Evolutionary conservation across 2,888 invertebrate genomes (phyloP).

Genomic region (Cephus spinipes): DNA sequence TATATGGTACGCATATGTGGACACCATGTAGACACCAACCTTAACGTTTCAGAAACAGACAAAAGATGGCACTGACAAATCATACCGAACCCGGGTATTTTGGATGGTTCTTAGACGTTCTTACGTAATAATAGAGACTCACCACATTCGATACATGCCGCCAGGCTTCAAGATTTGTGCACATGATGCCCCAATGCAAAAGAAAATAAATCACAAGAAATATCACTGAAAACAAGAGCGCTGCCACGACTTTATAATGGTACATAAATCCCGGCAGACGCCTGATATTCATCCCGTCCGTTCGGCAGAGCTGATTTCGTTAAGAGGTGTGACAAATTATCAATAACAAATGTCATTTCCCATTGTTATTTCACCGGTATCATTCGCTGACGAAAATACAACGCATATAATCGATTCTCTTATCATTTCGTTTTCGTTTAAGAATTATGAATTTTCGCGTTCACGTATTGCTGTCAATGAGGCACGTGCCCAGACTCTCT

Average conservation of each 20-base stretch:
- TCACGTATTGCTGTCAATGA: not conserved
- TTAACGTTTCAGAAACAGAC: not conserved
- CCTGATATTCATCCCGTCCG: slow-evolving; percentile 52
- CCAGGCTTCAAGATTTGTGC: slow-evolving; percentile 72
- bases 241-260: slow-evolving; percentile 51
- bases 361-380: not conserved
- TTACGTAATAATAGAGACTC: slow-evolving; percentile 51
- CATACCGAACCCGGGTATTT: not conserved
- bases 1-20: not conserved
- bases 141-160: slow-evolving; percentile 71
- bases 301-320: not conserved
- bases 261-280: slow-evolving; percentile 58
- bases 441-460: not conserved
- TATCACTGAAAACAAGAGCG: slow-evolving; percentile 52
- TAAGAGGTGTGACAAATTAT: not conserved
- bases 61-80: not conserved
- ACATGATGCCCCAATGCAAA: slow-evolving; percentile 72
- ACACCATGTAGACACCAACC: not conserved
- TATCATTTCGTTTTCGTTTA: not conserved
- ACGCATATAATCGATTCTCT: not conserved
- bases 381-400: not conserved
- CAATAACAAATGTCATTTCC: not conserved
- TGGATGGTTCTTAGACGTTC: not conserved
- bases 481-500: not conserved
- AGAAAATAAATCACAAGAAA: slow-evolving; percentile 67